Evolutionary conservation across 30 jellyfish, hydroid and myxozoan species (phyloP), one percentile per base, ranked within the genome.

Genomic region (Pelagia noctiluca): DNA sequence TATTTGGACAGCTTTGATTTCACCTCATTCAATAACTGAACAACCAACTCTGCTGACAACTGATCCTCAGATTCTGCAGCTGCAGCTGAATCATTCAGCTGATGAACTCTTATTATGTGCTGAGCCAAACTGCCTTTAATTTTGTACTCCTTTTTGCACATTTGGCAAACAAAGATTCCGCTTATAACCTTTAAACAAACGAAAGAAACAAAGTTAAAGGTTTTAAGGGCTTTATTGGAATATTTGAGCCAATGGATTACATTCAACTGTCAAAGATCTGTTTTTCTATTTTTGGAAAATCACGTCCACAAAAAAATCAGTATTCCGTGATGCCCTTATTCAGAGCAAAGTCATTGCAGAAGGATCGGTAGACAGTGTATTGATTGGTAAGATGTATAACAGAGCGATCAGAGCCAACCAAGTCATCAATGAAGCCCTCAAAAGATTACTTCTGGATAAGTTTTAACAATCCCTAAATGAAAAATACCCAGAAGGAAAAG

Each of bases 191-290:
- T n/a, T n/a, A n/a, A n/a, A n/a, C n/a, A n/a, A n/a, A n/a, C n/a
- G 87, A 50, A 75, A 49, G 66, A 57, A 42, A 42, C 69, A 84
- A 75, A 19, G 50, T 49, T 50, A 10, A 42, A 30, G 19, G n/a
- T n/a, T n/a, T 75, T 84, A 50, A 42, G 87, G 66, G 35, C 69
- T 19, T 78, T n/a, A n/a, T n/a, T n/a, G n/a, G n/a, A n/a, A n/a
- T n/a, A n/a, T n/a, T n/a, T n/a, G n/a, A n/a, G n/a, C n/a, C n/a
- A n/a, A n/a, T n/a, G n/a, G n/a, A n/a, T n/a, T n/a, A n/a, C n/a
- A n/a, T n/a, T n/a, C n/a, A n/a, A n/a, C n/a, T n/a, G n/a, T n/a
- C n/a, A n/a, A n/a, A n/a, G n/a, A n/a, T n/a, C n/a, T n/a, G n/a
- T n/a, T n/a, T n/a, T n/a, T n/a, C n/a, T n/a, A n/a, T n/a, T n/a